Evolutionary conservation across 2,888 invertebrate species (phyloP).

Genomic region (Drosophila monieri): DNA sequence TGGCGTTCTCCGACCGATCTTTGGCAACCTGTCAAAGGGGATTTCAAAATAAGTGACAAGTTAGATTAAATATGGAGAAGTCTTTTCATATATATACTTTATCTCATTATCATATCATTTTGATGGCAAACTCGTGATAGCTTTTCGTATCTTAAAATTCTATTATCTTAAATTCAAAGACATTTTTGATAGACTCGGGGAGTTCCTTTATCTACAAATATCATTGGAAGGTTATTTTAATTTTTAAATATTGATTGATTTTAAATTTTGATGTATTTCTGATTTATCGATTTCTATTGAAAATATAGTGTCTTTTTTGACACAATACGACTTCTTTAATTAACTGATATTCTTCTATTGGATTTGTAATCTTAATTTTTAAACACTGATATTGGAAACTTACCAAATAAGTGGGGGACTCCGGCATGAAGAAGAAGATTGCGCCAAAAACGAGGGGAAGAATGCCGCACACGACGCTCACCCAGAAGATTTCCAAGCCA

Average conservation of each 20-base stretch:
- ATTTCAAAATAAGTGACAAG: neutral
- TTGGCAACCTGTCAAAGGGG: conserved; percentile 82
- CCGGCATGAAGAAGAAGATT: conserved; percentile 93
- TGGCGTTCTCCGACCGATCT: conserved; percentile 87
- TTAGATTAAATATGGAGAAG: neutral
- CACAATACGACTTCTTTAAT: too few relatives aligned
- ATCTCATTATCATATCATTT: neutral
- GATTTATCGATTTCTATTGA: neutral
- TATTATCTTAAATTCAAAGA: neutral
- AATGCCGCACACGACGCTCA: conserved; percentile 80
- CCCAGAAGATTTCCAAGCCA: conserved; percentile 74
- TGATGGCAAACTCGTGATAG: conserved; percentile 29
- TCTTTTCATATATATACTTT: conserved; percentile 4
- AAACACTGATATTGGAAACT: conserved; percentile 34
- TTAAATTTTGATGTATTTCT: neutral
- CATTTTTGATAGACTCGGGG: conserved; percentile 16
- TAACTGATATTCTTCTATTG: too few relatives aligned
- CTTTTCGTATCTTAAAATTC: conserved; percentile 12
- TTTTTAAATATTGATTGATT: neutral
- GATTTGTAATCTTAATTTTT: neutral
- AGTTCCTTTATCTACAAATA: neutral
- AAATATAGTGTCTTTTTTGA: neutral
- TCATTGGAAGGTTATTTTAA: neutral
- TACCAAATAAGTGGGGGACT: conserved; percentile 91
- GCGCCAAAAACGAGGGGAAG: conserved; percentile 88